Base-by-base conservation (phyloP, 2,113 vertebrate species). In the Mesocricetus auratus region DNA sequence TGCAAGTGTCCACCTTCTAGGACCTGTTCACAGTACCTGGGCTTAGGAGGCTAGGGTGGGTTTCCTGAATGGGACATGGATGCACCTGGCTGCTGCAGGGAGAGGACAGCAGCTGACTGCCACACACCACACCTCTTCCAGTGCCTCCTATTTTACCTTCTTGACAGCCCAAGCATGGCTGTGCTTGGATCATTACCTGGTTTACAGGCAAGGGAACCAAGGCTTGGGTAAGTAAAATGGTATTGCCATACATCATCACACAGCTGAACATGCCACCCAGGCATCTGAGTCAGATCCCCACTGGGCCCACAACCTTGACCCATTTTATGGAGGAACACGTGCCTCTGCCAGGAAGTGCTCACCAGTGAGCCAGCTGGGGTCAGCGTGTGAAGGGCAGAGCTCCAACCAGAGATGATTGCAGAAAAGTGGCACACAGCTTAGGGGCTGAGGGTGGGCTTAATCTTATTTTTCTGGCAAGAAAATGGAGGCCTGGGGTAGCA, bases 251-350 rank as follows among this genome's bases (percentile, higher is more conserved):
- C n/a, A 53, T 17, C 31, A 53, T 16, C 39, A 69, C 24, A n/a
- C 39, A 64, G 85, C 50, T 64, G 64, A 24, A 26, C 58, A 11
- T 1, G 45, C 36, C 47, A 64, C n/a, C 13, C 7, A 15, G 86
- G 58, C 19, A 16, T 8, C 77, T 29, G 86, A 88, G 9, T 22
- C 62, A 31, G 62, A 73, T 24, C n/a, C 21, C 74, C 53, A 7
- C 0, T 5, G 73, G 78, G 47, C 15, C 5, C 1, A 4, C 11
- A 8, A 39, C 26, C 0, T 45, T 4, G 15, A 29, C 68, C 78
- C 69, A 58, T 56, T 86, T 77, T n/a, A 56, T 39, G 78, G 75
- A 82, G 22, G 75, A n/a, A 82, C 50, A 74, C 50, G 31, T 3
- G 33, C 60, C 56, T 73, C 39, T n/a, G 50, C 86, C n/a, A 5